These are phyloP conservation scores for Calyptommatus sinebrachiatus DNA, from an alignment of 2,113 vertebrate genomes.

Conservation along the genomic window DNA sequence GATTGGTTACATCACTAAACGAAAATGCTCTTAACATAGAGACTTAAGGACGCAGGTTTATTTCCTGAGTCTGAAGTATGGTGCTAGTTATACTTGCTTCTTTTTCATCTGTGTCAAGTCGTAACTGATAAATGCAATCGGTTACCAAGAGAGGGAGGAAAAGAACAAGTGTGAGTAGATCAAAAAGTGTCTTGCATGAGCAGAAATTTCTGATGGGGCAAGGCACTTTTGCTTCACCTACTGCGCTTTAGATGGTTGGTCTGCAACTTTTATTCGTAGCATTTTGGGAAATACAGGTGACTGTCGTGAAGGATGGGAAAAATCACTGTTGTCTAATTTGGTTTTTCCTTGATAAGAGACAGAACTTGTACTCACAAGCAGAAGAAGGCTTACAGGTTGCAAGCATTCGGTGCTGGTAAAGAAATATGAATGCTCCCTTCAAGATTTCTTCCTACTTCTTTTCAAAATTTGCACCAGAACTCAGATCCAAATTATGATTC, in stretches of 20 bases:
- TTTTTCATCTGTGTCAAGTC: background rate
- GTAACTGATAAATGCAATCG: background rate
- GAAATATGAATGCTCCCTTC: background rate
- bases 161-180: background rate
- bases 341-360: slow-evolving; percentile 26
- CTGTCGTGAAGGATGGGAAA: background rate
- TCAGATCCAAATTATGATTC: background rate
- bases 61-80: slow-evolving; percentile 53
- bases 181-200: background rate
- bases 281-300: background rate
- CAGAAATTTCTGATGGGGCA: background rate
- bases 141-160: background rate
- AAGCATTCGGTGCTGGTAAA: background rate
- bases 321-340: background rate
- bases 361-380: background rate
- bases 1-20: background rate
- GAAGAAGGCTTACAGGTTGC: background rate
- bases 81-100: slow-evolving; percentile 25
- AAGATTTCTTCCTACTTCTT: background rate
- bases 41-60: slow-evolving; percentile 24
- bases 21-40: slow-evolving; percentile 23
- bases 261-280: background rate
- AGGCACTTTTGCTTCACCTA: background rate
- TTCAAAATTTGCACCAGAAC: background rate
- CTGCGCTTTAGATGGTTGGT: background rate